Evolutionary conservation across 2,113 vertebrate genomes (phyloP).

Genomic region (Pluvianellus socialis): DNA sequence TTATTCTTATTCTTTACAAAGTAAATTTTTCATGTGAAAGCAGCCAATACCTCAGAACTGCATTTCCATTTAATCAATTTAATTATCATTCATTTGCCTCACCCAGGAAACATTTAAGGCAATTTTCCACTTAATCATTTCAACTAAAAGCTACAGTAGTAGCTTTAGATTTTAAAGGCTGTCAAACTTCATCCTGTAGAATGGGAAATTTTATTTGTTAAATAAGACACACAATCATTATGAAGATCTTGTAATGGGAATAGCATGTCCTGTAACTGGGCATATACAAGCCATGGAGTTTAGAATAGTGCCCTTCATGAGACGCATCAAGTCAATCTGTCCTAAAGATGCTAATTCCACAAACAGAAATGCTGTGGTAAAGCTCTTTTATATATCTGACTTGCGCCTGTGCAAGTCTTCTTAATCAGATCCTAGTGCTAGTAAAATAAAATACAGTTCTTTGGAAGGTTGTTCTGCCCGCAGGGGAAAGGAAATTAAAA

Average conservation of each 20-base stretch:
- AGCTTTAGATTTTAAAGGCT: conserved; percentile 29
- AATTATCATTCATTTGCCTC: conserved; percentile 64
- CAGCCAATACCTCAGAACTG: not conserved
- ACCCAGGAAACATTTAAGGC: conserved; percentile 67
- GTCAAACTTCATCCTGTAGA: conserved; percentile 7
- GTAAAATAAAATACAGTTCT: not conserved
- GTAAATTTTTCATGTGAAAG: conserved; percentile 12
- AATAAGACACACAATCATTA: not conserved
- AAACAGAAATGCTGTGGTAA: not conserved
- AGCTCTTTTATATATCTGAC: not conserved
- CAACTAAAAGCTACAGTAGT: conserved; percentile 29
- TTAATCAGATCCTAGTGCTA: not conserved
- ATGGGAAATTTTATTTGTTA: conserved; percentile 31
- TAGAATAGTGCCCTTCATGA: not conserved
- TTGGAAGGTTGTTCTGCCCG: not conserved
- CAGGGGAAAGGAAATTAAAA: not conserved
- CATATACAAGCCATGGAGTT: not conserved
- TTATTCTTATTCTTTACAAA: conserved; percentile 5
- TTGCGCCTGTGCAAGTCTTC: not conserved
- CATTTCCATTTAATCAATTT: conserved; percentile 66
- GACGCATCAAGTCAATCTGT: not conserved
- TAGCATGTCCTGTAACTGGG: rapidly evolving
- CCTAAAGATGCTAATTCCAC: not conserved
- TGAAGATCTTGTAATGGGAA: not conserved
- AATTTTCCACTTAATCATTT: conserved; percentile 70